Evolutionary conservation across 2,113 vertebrate species (phyloP), one percentile per base, ranked within the genome.

Genomic region (Dryoscopus gambensis): DNA sequence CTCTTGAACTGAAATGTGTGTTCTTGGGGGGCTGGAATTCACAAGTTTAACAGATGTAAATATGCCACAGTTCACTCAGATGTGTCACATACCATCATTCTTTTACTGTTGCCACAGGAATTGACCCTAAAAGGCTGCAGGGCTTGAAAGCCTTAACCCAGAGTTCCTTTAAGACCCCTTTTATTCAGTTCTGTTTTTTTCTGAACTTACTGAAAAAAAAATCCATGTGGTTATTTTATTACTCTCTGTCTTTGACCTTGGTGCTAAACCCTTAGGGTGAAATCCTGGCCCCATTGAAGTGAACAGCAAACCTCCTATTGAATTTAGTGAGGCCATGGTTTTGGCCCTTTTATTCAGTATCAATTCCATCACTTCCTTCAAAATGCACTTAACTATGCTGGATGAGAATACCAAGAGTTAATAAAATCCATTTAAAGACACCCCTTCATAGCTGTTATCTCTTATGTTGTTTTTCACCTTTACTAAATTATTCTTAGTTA

Each of bases 31-130:
- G 9, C 46, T 94, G 67, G 73, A 89, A 96, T 91, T 79, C 74
- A 85, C 63, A 69, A 82, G 39, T 89, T 93, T 71, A 85, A 62
- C 52, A 52, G 52, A 90, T 67, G 35, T 88, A 88, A 74, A 74
- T 92, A 78, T 76, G 37, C 40, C 53, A 82, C 46, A 89, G 53
- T 79, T 95, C 62, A 62, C 57, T 94, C 62, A 69, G 13, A 89
- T 82, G 25, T 91, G 60, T 89, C 55, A 95, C 52, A 68, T 92
- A 59, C 33, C 52, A 28, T 70, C 87, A 84, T 95, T 92, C n/a
- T 92, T 88, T 89, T 67, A 46, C 65, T 89, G 30, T 84, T 95
- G 57, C 84, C 53, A 91, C 49, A 91, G 62, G 46, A 95, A 79
- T 56, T 94, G 83, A 93, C 68, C 83, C 47, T 70, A 77, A 86